These are phyloP conservation scores for Choloepus didactylus DNA, from an alignment of 2,797 vertebrate species.

Conservation along the genomic window DNA sequence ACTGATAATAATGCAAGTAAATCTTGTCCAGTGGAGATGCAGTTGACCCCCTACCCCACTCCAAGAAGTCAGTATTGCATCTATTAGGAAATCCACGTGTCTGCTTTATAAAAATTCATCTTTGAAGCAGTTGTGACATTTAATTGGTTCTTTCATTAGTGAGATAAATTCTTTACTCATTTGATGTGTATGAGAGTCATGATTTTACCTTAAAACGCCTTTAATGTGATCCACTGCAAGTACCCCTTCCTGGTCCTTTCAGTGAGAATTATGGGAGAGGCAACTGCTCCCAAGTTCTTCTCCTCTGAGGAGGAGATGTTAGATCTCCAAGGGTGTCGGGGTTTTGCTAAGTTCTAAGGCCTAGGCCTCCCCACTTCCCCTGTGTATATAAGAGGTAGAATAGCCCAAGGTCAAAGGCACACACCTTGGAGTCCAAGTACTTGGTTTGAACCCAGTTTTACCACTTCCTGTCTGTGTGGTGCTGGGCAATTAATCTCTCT, in stretches of 20 bases:
- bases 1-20: not conserved
- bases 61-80: not conserved
- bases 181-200: not conserved
- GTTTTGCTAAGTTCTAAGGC: not conserved
- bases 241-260: not conserved
- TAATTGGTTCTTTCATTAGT: not conserved
- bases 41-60: not conserved
- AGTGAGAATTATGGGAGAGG: not conserved
- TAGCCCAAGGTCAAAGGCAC: not conserved
- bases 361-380: not conserved
- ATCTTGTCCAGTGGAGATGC: not conserved
- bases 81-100: not conserved
- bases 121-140: conserved; percentile 11
- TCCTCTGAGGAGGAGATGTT: not conserved
- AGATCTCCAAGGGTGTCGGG: not conserved
- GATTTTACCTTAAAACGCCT: conserved; percentile 16
- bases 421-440: not conserved
- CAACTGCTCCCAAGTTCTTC: not conserved
- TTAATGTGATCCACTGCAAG: not conserved
- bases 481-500: not conserved
- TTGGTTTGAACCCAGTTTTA: not conserved
- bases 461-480: not conserved
- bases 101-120: not conserved
- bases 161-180: not conserved
- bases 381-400: not conserved